Evolutionary conservation across 2,888 invertebrate species (phyloP), one percentile per base, ranked within the genome.

Genomic region (Drosophila bunnanda): DNA sequence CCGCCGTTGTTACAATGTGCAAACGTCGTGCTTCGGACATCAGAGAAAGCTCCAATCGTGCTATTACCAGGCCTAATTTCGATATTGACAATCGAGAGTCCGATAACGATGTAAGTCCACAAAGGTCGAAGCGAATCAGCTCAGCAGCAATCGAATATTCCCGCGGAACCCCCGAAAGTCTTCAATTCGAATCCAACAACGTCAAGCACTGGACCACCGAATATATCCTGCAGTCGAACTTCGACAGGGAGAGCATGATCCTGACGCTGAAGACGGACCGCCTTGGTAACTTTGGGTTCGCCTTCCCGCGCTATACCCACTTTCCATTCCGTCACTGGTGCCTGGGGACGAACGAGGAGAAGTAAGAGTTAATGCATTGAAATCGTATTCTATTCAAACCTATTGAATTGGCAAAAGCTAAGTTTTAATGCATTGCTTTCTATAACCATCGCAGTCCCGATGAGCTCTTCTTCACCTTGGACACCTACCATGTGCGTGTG

Each of bases 251-350:
- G 4, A 77, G 70, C 1, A 41, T 54, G 0, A 87, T 78, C 1
- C 8, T 90, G 1, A 89, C 82, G 0, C 77, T 92, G 6, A 85
- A 84, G 69, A 92, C 92, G 1, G 88, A 92, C 82, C 85, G 91
- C 10, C 73, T 92, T 68, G 92, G 92, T 66, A 67, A 83, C n/a
- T 90, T 92, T 69, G 92, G 91, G 0, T 85, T 92, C 32, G 92
- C 92, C 8, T 91, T 71, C 52, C 82, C 87, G 43, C 85, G 85
- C 0, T 92, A 92, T 66, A 81, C 78, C 4, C 92, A 92, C 53
- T 91, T 92, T 70, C 92, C 92, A 9, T 92, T 91, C 65, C 76
- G 82, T 5, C 50, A 71, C 22, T 92, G 92, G 92, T 72, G 64
- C 20, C 25, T 91, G 12, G 82, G 82, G n/a, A 85, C 80, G 6